Conservation (phyloP, 2,888 invertebrate genomes). For the Choreutis nemorana region DNA sequence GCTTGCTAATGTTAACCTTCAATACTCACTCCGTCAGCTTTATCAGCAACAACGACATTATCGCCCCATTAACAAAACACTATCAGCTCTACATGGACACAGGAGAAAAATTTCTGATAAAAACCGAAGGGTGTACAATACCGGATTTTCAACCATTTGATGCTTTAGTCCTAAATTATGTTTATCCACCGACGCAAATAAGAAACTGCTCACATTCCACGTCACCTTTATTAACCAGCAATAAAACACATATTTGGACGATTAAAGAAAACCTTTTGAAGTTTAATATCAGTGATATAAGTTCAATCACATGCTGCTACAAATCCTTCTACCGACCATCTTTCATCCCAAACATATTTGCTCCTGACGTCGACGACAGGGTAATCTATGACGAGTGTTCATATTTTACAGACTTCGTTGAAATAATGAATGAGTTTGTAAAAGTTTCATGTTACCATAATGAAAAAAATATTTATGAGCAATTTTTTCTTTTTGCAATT, state of each 20-base stretch:
- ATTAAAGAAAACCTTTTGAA: constrained; percentile 42
- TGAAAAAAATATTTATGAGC: constrained; percentile 63
- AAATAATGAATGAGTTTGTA: constrained; percentile 71
- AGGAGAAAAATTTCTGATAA: constrained; percentile 55
- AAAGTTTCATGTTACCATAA: constrained; percentile 68
- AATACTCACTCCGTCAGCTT: constrained; percentile 32
- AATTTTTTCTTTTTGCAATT: constrained; percentile 73
- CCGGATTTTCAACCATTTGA: constrained; percentile 71
- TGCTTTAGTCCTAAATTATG: constrained; percentile 57
- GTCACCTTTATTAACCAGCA: constrained; percentile 63
- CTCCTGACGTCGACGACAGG: constrained; percentile 50
- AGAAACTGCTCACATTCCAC: constrained; percentile 58
- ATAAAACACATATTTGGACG: constrained; percentile 67
- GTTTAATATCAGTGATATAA: constrained; percentile 53
- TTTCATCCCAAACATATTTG: constrained; percentile 45
- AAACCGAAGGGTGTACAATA: constrained; percentile 73
- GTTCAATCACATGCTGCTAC: constrained; percentile 69
- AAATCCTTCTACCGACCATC: constrained; percentile 62
- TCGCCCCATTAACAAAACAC: constrained; percentile 13
- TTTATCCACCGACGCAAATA: constrained; percentile 49
- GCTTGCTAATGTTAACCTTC: constrained; percentile 37
- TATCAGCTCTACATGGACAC: constrained; percentile 18
- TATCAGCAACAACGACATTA: constrained; percentile 25
- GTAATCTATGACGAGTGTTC: constrained; percentile 57
- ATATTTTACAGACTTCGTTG: constrained; percentile 44